Conservation (phyloP, 2,888 invertebrate genomes). For the Ectemnius lituratus region DNA sequence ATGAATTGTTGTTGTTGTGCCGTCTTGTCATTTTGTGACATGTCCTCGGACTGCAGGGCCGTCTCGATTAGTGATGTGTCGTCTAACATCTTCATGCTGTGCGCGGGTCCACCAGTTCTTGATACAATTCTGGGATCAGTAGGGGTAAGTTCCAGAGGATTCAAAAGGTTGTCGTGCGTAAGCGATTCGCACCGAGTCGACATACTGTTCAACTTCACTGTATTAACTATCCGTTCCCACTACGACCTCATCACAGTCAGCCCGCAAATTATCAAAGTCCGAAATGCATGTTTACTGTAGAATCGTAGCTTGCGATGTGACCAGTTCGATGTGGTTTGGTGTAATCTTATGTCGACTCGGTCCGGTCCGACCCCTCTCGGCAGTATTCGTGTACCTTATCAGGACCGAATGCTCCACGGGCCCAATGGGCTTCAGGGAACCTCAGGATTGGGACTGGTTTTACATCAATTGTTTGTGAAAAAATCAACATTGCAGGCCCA, state of each 20-base stretch:
- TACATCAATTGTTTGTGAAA: too few relatives aligned
- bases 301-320: too few relatives aligned
- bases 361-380: conserved; percentile 7
- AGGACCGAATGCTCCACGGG: conserved; percentile 15
- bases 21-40: background rate
- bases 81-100: conserved; percentile 25
- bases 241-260: background rate
- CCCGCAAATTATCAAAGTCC: too few relatives aligned
- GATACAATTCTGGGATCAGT: conserved; percentile 21
- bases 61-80: background rate
- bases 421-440: conserved; percentile 11
- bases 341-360: conserved; percentile 6
- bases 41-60: background rate
- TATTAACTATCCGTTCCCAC: background rate
- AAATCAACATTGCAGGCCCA: too few relatives aligned
- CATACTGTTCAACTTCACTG: conserved; percentile 24
- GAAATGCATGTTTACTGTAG: too few relatives aligned
- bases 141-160: conserved; percentile 1
- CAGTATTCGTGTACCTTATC: background rate
- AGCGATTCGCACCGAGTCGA: conserved; percentile 11
- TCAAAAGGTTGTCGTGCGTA: background rate
- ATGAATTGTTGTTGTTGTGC: background rate
- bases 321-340: too few relatives aligned
- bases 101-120: conserved; percentile 10
- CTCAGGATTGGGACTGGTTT: too few relatives aligned